Base-by-base conservation (phyloP, 2,113 vertebrate species). In the Atherinomorus stipes region DNA sequence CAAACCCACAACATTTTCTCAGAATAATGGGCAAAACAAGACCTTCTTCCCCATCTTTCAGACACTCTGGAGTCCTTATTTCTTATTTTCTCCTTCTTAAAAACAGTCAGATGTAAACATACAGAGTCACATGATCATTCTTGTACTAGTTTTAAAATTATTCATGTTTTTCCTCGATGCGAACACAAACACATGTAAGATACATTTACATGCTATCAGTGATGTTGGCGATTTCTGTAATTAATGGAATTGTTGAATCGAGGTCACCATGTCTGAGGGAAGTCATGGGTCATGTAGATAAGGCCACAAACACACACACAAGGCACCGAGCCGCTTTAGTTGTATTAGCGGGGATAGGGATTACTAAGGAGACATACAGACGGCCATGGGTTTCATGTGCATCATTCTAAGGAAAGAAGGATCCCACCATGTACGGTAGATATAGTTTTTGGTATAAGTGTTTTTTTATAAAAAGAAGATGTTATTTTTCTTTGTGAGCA, bases 321-420 rank as follows among this genome's bases (percentile, higher is more conserved):
- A 49, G 50, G 68, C 84, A 74, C 70, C 58, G 64, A 88, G 74
- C 80, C 23, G 78, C 79, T 93, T 91, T 87, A 80, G 74, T 59
- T 80, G 86, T 78, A 89, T 92, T 90, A 90, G 79, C 80, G 76
- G 71, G 78, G 71, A 82, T 76, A 71, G 42, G 80, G 89, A 91
- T 91, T 90, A 89, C 50, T 73, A 64, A 3, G 57, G 82, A 53
- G 75, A 71, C 72, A 52, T 61, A 37, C 31, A 53, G 51, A 63
- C 72, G 66, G 76, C 34, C 37, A n/a, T 64, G 74, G 64, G 25
- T 79, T 84, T 80, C 56, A 78, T 72, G 34, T 79, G 26, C 16
- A 34, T n/a, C 10, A 34, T n/a, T n/a, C 87, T 71, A 83, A 78
- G 67, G 67, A 90, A 85, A 44, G 50, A 52, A 37, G 23, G 8